Evolutionary conservation across 2,113 vertebrate genomes (phyloP).

Genomic region (Nibea coibor): DNA sequence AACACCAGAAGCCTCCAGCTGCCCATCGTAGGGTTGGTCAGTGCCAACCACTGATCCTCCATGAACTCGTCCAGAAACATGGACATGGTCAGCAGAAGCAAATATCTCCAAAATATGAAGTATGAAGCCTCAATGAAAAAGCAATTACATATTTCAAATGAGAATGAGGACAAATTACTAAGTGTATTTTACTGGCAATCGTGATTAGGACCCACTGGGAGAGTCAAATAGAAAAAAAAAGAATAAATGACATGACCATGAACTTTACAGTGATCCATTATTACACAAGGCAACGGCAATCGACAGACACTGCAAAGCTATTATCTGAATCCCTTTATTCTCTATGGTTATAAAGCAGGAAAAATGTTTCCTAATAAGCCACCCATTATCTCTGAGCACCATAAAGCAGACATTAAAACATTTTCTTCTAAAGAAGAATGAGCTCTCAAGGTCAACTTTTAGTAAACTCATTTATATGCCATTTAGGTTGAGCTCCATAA

Average conservation of each 20-base stretch:
- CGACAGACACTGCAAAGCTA: constrained; percentile 28
- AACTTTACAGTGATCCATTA: constrained; percentile 47
- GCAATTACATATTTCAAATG: too few species aligned
- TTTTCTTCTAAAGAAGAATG: constrained; percentile 64
- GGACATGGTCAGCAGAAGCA: too few species aligned
- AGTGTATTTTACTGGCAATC: constrained; percentile 16
- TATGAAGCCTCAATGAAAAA: neutral
- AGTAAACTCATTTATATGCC: constrained; percentile 75
- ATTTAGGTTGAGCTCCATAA: constrained; percentile 69
- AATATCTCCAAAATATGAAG: neutral
- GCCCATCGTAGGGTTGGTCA: too few species aligned
- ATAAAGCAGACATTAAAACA: constrained; percentile 71
- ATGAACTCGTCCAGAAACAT: neutral
- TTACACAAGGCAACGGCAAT: constrained; percentile 26
- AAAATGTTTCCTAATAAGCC: constrained; percentile 59
- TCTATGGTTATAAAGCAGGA: constrained; percentile 49
- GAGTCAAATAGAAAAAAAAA: constrained; percentile 7
- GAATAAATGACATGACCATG: constrained; percentile 35
- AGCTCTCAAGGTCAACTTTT: constrained; percentile 76
- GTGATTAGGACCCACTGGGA: constrained; percentile 44
- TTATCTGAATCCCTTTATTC: constrained; percentile 50
- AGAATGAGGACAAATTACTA: neutral
- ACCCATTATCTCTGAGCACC: constrained; percentile 64
- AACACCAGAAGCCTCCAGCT: too few species aligned
- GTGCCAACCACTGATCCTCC: neutral